phyloP scores from a whole-genome alignment of 2,888 invertebrate species.

The Thysanoteuthis rhombus region DNA sequence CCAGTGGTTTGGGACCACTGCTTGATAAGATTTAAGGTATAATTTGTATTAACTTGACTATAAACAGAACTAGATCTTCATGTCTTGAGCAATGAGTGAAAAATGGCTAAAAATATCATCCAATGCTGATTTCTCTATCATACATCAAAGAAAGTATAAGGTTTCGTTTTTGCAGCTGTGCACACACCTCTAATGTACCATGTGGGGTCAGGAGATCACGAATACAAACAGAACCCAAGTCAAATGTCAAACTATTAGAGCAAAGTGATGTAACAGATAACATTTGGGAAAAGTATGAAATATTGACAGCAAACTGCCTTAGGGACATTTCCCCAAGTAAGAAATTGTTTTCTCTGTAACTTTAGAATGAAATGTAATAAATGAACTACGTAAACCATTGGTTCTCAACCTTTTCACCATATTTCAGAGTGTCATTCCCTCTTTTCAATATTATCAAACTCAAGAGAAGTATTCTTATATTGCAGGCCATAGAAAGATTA shows the following conservation, averaged over 20 bases:
- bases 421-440: too few species aligned
- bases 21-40: too few species aligned
- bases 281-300: background rate
- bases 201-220: background rate
- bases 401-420: too few species aligned
- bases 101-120: background rate
- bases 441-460: too few species aligned
- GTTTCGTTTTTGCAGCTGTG: background rate
- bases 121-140: background rate
- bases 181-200: background rate
- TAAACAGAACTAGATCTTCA: background rate
- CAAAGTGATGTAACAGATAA: background rate
- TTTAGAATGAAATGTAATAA: too few species aligned
- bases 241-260: background rate
- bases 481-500: too few species aligned
- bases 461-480: too few species aligned
- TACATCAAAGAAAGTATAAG: background rate
- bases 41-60: background rate
- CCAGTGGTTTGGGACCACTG: too few species aligned
- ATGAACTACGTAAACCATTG: too few species aligned
- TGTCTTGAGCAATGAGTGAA: background rate
- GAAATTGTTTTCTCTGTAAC: too few species aligned
- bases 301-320: too few species aligned
- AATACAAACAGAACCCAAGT: background rate
- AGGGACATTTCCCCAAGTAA: too few species aligned